Evolutionary conservation across 2,888 invertebrate species (phyloP).

Genomic region (Minunthozetes semirufus): DNA sequence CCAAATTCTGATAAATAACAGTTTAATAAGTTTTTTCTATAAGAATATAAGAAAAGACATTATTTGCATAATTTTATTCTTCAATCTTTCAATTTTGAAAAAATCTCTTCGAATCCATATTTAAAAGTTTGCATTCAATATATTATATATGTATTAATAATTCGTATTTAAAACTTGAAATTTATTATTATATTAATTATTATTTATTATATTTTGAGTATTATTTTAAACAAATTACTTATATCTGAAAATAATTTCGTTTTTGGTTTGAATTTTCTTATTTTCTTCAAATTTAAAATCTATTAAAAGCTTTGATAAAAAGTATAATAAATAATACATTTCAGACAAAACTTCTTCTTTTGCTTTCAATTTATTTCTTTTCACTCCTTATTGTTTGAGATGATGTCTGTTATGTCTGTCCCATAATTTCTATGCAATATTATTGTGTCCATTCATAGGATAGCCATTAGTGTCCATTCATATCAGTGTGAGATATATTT

Average conservation of each 20-base stretch:
- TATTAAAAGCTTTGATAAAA: background rate
- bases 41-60: background rate
- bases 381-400: background rate
- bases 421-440: slow-evolving; percentile 18
- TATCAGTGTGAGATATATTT: slow-evolving; percentile 16
- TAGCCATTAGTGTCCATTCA: background rate
- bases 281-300: background rate
- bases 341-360: background rate
- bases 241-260: background rate
- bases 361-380: background rate
- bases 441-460: slow-evolving; percentile 7
- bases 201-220: too few relatives aligned
- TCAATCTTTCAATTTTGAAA: background rate
- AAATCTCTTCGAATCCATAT: background rate
- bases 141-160: too few relatives aligned
- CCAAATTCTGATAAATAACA: background rate
- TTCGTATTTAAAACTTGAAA: too few relatives aligned
- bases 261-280: background rate
- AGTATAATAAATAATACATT: slow-evolving; percentile 20
- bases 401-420: slow-evolving; percentile 1
- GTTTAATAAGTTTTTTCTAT: background rate
- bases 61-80: background rate
- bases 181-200: too few relatives aligned
- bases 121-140: too few relatives aligned
- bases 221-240: too few relatives aligned